Evolutionary conservation across 2,888 invertebrate species (phyloP), one percentile per base, ranked within the genome.

Genomic region (Ennomos quercinarius): DNA sequence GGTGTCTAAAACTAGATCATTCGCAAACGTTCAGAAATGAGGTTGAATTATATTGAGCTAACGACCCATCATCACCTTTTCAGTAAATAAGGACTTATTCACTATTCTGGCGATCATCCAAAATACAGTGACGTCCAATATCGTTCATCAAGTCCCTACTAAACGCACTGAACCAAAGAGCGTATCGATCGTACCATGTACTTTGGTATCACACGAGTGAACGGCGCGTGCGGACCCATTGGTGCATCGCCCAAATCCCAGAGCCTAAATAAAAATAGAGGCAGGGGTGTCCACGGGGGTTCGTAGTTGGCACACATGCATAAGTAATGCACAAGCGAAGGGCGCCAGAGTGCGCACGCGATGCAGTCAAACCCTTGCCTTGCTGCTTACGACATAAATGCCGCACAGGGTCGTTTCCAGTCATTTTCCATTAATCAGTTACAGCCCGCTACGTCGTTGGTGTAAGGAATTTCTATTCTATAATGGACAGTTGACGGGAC

Each of bases 271-370:
- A 86, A 87, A 89, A 87, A 83, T 86, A 83, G 83, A 74, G 65
- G 64, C 67, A 71, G 72, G 79, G 78, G 79, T 77, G 76, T 70
- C 70, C 71, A 64, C 72, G 74, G 72, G 73, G 77, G 77, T 70
- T 68, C 72, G 71, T 74, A 77, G 78, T 55, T 46, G 42, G 48
- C 47, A 50, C 76, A 81, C 86, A 91, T 92, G 86, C 90, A 92
- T 91, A 89, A 91, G 88, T 91, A 90, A 91, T 91, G 87, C 88
- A 86, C 72, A 73, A 78, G 80, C 80, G 87, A 85, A 89, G 89
- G 89, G 87, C 85, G 85, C 68, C 50, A 75, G 73, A 72, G 77
- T 78, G 81, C 84, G 82, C 91, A 90, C 91, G 90, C 90, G 86
- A 90, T 83, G 78, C 76, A 27, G 27, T 27, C 27, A 74, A 70